Percentiles rank a stretch among this genome's conserved stretches.
Conservation (phyloP, 2,888 invertebrate genomes). For the Melangyna quadrimaculata region DNA sequence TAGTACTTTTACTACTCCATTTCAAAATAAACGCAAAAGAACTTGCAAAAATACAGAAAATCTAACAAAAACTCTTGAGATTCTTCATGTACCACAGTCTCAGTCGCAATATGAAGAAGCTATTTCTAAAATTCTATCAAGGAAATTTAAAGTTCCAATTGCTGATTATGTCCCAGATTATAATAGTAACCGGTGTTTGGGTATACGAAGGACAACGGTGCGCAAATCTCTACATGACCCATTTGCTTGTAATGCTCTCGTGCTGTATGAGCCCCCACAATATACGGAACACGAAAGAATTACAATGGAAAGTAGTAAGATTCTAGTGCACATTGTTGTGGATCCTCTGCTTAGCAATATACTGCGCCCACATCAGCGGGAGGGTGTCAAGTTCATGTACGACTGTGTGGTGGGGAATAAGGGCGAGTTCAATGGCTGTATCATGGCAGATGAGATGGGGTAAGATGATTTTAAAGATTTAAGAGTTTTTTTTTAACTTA, state of each 20-base stretch:
- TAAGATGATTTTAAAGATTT: constrained; percentile 1
- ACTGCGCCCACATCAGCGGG: constrained; percentile 97
- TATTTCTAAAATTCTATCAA: constrained; percentile 90
- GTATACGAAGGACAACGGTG: constrained; percentile 84
- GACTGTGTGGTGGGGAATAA: constrained; percentile 97
- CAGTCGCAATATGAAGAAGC: constrained; percentile 87
- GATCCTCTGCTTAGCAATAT: constrained; percentile 96
- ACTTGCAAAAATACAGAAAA: constrained; percentile 77
- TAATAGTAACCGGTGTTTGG: constrained; percentile 88
- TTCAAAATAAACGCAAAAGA: constrained; percentile 82
- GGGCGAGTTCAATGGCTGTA: constrained; percentile 94
- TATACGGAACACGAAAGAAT: constrained; percentile 93
- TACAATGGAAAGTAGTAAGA: constrained; percentile 86
- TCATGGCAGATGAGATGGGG: constrained; percentile 99
- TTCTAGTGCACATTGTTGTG: constrained; percentile 95
- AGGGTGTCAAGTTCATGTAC: constrained; percentile 99
- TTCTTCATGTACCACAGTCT: no score
- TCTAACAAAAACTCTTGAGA: constrained; percentile 65
- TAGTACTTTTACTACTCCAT: constrained; percentile 82
- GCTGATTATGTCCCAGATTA: constrained; percentile 91
- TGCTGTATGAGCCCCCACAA: constrained; percentile 92
- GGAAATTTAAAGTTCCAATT: constrained; percentile 96
- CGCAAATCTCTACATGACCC: constrained; percentile 93
- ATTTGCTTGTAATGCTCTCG: constrained; percentile 93
- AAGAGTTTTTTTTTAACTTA: background rate